Base-by-base conservation (phyloP, 2,113 vertebrate genomes). In the Xenopus tropicalis region DNA sequence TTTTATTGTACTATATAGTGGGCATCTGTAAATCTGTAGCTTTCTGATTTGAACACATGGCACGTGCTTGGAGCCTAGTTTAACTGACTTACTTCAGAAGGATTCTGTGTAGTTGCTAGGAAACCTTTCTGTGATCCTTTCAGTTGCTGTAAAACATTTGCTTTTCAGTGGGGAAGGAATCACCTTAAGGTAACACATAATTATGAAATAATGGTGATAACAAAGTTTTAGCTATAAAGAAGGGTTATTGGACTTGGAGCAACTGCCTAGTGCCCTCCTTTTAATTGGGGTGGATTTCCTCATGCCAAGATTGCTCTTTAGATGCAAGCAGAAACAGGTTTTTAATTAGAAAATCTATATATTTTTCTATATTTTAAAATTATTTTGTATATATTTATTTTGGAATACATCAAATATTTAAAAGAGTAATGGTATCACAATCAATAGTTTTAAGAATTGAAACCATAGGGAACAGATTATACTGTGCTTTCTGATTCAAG, bases 21-120 rank as follows among this genome's bases (percentile, higher is more conserved):
- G 77, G 77, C 79, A 82, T 86, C 81, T 74, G 79, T 84, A 88
- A 85, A 84, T 83, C 83, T 81, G 62, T 75, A 75, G 37, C 67
- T 80, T 24, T 66, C 79, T 84, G 24, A 81, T 90, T 87, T 84
- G 82, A 74, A 89, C 82, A 74, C 85, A 2, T 61, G 64, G 80
- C 87, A 88, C 78, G 78, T 85, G 84, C 80, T 74, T 29, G 75
- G 58, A 79, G 64, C 57, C 66, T 66, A 75, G 82, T 90, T 90
- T 89, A 90, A 89, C 81, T 80, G 83, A 87, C 84, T 90, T 75
- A 78, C 84, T 88, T 87, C 84, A 81, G 82, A 86, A 81, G 74
- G 80, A 87, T 87, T 87, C 80, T 85, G 81, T 82, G 82, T 84
- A 87, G 86, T 88, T 91, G 81, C 88, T 91, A 88, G 86, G 86